Conservation (phyloP, 2,888 invertebrate species). For the Tenthredo distinguenda region DNA sequence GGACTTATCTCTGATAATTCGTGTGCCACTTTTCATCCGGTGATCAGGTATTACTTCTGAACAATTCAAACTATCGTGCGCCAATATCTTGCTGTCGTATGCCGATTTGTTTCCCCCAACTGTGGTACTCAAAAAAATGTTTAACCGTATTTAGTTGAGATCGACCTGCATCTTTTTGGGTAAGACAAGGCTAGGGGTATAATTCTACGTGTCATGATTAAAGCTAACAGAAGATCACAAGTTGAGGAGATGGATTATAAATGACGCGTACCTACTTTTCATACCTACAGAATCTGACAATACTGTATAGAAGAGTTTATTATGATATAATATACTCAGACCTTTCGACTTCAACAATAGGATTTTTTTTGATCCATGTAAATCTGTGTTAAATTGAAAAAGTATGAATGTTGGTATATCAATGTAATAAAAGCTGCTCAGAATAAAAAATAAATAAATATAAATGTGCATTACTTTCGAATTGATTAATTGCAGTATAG, state of each 20-base stretch:
- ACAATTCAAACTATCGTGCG: not conserved
- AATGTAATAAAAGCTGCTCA: not conserved
- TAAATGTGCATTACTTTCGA: not conserved
- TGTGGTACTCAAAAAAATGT: no score
- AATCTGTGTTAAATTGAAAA: not conserved
- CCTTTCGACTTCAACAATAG: not conserved
- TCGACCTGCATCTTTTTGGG: not conserved
- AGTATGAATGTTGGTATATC: not conserved
- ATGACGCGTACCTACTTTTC: not conserved
- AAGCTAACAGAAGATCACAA: not conserved
- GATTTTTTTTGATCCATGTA: not conserved
- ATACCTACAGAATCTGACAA: not conserved
- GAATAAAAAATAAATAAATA: not conserved
- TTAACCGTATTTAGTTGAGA: not conserved
- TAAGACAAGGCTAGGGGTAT: not conserved
- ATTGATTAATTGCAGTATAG: not conserved
- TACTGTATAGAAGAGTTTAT: not conserved
- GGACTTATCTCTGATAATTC: slow-evolving; percentile 63
- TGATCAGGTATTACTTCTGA: not conserved
- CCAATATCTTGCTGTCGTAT: slow-evolving; percentile 48
- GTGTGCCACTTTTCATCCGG: slow-evolving; percentile 17
- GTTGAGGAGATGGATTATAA: not conserved
- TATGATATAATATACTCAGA: not conserved
- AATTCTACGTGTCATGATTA: not conserved
- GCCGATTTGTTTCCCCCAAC: slow-evolving; percentile 49